Evolutionary conservation across 2,113 vertebrate genomes (phyloP).

Genomic region (Eulacestoma nigropectus): DNA sequence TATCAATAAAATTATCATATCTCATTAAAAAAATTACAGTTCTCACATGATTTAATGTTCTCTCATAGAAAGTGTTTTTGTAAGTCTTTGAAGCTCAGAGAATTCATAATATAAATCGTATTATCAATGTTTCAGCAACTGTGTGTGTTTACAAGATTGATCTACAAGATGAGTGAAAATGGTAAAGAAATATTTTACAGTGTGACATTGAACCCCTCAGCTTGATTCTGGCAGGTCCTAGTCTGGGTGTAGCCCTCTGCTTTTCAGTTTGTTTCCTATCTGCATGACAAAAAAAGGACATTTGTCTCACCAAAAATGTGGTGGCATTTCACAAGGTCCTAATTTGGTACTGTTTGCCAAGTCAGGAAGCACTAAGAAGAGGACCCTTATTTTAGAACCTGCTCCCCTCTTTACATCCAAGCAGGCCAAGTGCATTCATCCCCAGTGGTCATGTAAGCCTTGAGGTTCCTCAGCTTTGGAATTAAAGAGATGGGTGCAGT

Average conservation of each 20-base stretch:
- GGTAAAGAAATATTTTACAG: not conserved
- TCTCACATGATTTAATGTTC: not conserved
- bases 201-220: not conserved
- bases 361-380: not conserved
- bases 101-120: not conserved
- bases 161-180: not conserved
- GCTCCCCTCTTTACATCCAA: not conserved
- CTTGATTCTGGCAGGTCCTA: not conserved
- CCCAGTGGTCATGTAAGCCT: not conserved
- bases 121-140: not conserved
- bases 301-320: not conserved
- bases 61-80: not conserved
- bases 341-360: not conserved
- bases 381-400: not conserved
- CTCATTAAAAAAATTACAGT: not conserved
- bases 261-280: not conserved
- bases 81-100: not conserved
- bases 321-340: not conserved
- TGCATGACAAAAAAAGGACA: not conserved
- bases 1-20: not conserved
- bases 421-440: not conserved
- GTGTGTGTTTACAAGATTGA: not conserved
- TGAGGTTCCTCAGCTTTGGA: not conserved
- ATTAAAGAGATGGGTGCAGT: not conserved
- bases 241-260: not conserved